Evolutionary conservation across 2,888 invertebrate genomes (phyloP).

Genomic region (Orthosia incerta): DNA sequence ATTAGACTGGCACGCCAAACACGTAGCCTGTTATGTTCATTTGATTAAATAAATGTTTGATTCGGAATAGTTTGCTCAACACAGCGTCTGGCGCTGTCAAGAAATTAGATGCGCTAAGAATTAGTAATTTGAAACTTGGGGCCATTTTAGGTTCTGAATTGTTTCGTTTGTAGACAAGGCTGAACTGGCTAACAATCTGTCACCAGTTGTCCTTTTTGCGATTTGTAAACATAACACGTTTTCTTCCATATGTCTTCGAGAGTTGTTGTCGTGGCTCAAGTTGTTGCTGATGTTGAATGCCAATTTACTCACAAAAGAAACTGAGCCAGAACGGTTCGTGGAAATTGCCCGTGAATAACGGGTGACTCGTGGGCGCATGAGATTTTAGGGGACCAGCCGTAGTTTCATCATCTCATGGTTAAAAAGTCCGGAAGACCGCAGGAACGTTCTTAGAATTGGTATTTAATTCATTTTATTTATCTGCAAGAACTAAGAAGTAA

Average conservation of each 20-base stretch:
- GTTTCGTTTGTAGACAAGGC: slow-evolving; percentile 32
- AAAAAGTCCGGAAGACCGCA: not conserved
- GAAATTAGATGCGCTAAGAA: slow-evolving; percentile 72
- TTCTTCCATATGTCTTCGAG: slow-evolving; percentile 54
- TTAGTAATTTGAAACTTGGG: slow-evolving; percentile 67
- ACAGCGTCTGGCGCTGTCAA: slow-evolving; percentile 61
- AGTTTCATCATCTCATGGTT: not conserved
- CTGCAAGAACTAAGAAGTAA: no score
- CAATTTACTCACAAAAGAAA: slow-evolving; percentile 31
- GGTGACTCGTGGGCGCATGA: not conserved
- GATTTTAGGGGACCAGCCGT: not conserved
- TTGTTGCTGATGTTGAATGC: slow-evolving; percentile 48
- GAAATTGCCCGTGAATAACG: not conserved
- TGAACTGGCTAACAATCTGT: slow-evolving; percentile 45
- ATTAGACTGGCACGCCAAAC: slow-evolving; percentile 78
- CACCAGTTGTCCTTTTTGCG: slow-evolving; percentile 44
- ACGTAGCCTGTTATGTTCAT: slow-evolving; percentile 83
- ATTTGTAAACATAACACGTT: slow-evolving; percentile 56
- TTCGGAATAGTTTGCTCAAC: slow-evolving; percentile 74
- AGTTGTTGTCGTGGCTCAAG: slow-evolving; percentile 51
- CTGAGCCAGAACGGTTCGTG: slow-evolving; percentile 21
- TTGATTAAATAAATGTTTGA: slow-evolving; percentile 82
- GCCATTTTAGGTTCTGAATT: slow-evolving; percentile 23
- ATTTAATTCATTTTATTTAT: no score
- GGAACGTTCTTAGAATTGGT: no score